Base-by-base conservation (phyloP, 2,797 vertebrate species). In the Danio tinwini region DNA sequence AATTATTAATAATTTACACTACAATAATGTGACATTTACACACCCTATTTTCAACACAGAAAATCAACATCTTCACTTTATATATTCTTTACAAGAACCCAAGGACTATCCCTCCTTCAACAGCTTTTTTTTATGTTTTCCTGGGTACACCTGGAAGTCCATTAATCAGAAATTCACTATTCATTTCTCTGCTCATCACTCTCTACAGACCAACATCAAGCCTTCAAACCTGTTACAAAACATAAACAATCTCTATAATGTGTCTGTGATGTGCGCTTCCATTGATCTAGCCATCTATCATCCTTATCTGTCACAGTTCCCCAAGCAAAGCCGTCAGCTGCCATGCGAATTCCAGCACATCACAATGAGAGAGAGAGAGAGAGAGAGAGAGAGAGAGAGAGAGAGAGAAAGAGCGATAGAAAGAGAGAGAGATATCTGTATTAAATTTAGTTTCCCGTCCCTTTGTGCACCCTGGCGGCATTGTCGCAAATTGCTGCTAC, bases 161-260 rank as follows among this genome's bases (percentile, higher is more conserved):
- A 70, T 53, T 39, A 70, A 70, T 69, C 67, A 70, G 9, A 70
- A 17, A 52, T 53, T 70, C 67, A 52, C 49, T 53, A 39, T 70
- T 39, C 49, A 70, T 70, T 53, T 40, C 10, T 53, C 50, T 7
- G 29, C 11, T 62, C 58, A 62, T 74, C 45, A 49, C 29, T 62
- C 53, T 17, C 7, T 17, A 50, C 50, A 42, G 11, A 71, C 17
- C 21, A 19, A 4, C 44, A 62, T 19, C 14, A 62, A 49, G 29
- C 56, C 45, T 39, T 40, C 1, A 16, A 62, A 71, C 68, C 50
- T 71, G 56, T 56, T 56, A 42, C 12, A 63, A 42, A 74, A 75
- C 7, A 29, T 19, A 76, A 47, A 65, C 1, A 67, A 47, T 45
- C 50, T 65, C 50, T 21, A 44, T 76, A 37, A 53, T 55, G 39